Base-by-base conservation (phyloP, 2,797 vertebrate species). In the Cheracebus regulus region DNA sequence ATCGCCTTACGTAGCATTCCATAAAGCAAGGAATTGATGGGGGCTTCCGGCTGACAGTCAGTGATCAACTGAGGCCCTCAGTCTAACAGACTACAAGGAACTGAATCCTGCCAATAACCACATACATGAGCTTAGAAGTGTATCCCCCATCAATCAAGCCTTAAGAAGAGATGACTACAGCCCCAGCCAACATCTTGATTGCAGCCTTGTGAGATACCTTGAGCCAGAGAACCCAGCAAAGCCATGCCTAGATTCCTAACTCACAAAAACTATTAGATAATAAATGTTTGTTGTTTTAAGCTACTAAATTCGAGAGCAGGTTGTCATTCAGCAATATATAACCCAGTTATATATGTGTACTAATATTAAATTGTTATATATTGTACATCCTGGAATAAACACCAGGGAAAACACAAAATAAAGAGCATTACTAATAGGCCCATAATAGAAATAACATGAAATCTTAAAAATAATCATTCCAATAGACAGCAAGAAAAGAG, bases 371-470 rank as follows among this genome's bases (percentile, higher is more conserved):
- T 67, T 52, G 52, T 61, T 81, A 64, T n/a, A 81, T 39, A 78
- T 8, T 57, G n/a, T n/a, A 52, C 26, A 41, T 9, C 33, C 76
- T 61, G 58, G 7, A 88, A 93, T 67, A 88, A 89, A 72, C 72
- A 79, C 50, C 48, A 33, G 9, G 90, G 17, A 85, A 70, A 72
- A 72, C 30, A 75, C 57, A 79, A 93, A 83, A 89, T 50, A 70
- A 96, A 84, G 15, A 44, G 20, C 39, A 48, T 83, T 55, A 83
- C 67, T 55, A 57, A 70, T 70, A 48, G 76, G n/a, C 41, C 10
- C 36, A n/a, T 79, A 86, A 85, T 24, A 93, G 30, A 82, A 87
- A 92, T 28, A 84, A 89, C 78, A 79, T n/a, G 22, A 13, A 96
- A 79, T 89, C 41, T 89, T 79, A 93, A 88, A 88, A 92, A 33